phyloP scores from a whole-genome alignment of 2,888 invertebrate species.

The Kryphioiulus occultus region DNA sequence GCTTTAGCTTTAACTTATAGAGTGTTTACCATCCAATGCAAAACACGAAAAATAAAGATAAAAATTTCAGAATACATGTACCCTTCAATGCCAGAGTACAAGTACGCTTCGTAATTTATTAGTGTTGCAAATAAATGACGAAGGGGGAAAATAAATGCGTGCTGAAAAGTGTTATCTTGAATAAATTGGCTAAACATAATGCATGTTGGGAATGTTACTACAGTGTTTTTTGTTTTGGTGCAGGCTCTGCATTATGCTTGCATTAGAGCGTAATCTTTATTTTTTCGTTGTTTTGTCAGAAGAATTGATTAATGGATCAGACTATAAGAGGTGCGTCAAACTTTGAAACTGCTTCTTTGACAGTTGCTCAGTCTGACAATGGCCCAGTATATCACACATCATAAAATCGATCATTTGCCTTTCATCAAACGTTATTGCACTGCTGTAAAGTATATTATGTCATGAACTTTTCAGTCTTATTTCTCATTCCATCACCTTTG shows the following conservation, averaged over 20 bases:
- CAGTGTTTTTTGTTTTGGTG: neutral
- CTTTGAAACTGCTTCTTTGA: neutral
- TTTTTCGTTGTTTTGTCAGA: neutral
- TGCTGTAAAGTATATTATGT: neutral
- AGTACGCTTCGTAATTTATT: neutral
- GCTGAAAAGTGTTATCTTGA: neutral
- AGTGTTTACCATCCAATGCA: no score
- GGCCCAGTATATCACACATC: neutral
- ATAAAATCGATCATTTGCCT: conserved; percentile 12
- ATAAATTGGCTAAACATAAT: neutral
- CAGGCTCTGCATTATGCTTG: neutral
- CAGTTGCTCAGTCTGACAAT: neutral
- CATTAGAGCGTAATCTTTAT: neutral
- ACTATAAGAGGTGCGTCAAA: neutral
- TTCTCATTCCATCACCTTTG: neutral
- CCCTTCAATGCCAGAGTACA: neutral
- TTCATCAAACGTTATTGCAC: neutral
- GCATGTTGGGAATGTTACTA: neutral
- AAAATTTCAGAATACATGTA: neutral
- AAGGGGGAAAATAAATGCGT: neutral
- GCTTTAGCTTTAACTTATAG: no score
- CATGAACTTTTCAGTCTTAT: neutral
- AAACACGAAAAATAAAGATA: neutral
- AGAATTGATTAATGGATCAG: conserved; percentile 28
- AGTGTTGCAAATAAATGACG: neutral